These are phyloP conservation scores for Aplysia californica DNA, from an alignment of 1,140 invertebrate genomes.

Conservation along the genomic window DNA sequence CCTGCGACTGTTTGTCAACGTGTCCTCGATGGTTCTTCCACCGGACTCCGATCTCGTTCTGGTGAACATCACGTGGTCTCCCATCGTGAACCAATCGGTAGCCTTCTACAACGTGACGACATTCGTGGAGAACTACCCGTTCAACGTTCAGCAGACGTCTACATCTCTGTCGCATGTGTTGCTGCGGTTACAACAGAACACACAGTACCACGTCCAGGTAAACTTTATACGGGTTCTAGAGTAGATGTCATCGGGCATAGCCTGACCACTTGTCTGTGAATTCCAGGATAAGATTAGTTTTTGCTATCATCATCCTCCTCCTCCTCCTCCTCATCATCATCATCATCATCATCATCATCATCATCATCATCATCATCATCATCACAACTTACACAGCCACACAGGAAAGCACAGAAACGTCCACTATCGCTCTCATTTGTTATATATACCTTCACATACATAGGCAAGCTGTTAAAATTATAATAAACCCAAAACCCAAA, in stretches of 20 bases:
- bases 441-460: too few relatives aligned
- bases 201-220: constrained; percentile 16
- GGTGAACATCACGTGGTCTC: constrained; percentile 33
- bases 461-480: too few relatives aligned
- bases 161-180: constrained; percentile 3
- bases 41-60: background rate
- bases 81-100: constrained; percentile 16
- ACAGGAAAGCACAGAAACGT: background rate
- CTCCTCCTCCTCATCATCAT: too few relatives aligned
- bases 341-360: background rate
- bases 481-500: too few relatives aligned
- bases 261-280: background rate
- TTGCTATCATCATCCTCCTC: too few relatives aligned
- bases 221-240: too few relatives aligned
- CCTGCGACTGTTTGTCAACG: constrained; percentile 3
- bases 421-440: background rate
- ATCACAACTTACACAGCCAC: background rate
- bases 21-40: constrained; percentile 2
- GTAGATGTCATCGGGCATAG: background rate
- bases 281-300: background rate
- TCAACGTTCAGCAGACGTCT: background rate
- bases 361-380: too few relatives aligned
- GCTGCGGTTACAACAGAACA: constrained; percentile 1
- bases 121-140: background rate
- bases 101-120: constrained; percentile 14